These are phyloP conservation scores for Motacilla alba DNA, from an alignment of 2,113 vertebrate genomes.

Conservation along the genomic window DNA sequence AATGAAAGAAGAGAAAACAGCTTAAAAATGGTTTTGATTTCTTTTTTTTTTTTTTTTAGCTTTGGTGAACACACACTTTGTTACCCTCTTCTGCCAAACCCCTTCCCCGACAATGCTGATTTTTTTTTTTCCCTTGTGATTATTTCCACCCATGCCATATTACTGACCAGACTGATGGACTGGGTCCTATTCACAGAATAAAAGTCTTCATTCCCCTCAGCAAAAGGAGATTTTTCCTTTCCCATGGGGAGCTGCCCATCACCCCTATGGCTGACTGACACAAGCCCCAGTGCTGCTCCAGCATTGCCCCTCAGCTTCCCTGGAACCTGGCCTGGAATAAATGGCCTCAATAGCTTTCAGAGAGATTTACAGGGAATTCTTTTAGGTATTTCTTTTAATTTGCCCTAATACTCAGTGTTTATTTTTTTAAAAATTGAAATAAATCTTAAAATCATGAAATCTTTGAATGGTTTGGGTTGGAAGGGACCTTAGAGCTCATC, in stretches of 20 bases:
- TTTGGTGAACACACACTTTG: not conserved
- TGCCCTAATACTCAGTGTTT: not conserved
- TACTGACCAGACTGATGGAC: not conserved
- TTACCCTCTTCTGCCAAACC: not conserved
- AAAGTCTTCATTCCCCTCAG: not conserved
- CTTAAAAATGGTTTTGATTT: not conserved
- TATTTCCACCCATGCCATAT: not conserved
- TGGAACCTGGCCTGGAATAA: not conserved
- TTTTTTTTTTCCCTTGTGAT: not conserved
- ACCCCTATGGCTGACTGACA: fast-evolving
- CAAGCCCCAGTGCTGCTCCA: fast-evolving
- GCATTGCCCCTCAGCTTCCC: not conserved
- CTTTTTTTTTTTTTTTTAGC: not conserved
- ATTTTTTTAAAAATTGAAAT: not conserved
- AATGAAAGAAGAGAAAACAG: not conserved
- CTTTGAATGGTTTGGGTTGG: not conserved
- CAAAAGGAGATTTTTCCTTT: not conserved
- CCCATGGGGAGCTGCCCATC: not conserved
- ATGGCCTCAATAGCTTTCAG: not conserved
- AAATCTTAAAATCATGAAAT: not conserved
- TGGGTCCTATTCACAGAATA: slow-evolving; percentile 11
- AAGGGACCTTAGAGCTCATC: not conserved
- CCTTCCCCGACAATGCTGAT: not conserved
- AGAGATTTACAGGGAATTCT: not conserved
- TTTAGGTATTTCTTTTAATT: not conserved